Conservation (phyloP, 2,888 invertebrate species). For the Caenorhabditis doughertyi region DNA sequence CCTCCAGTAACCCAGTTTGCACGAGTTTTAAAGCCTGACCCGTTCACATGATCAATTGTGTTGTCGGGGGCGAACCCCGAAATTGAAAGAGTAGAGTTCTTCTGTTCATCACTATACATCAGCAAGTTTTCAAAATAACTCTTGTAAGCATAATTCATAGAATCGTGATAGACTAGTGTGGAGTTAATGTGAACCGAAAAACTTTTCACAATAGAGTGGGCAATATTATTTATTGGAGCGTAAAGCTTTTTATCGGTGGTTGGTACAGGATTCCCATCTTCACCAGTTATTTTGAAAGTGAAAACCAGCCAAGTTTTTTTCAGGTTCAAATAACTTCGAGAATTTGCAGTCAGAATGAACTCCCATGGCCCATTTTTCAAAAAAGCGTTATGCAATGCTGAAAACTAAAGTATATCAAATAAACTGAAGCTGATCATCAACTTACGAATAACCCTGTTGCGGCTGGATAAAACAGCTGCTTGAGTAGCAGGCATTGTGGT, state of each 20-base stretch:
- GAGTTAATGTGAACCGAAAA: conserved; percentile 20
- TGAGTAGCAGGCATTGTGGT: conserved; percentile 21
- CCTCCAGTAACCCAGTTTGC: neutral
- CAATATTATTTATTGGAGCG: too few relatives aligned
- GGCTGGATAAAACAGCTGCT: neutral
- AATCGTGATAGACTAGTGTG: conserved; percentile 15
- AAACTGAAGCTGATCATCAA: too few relatives aligned
- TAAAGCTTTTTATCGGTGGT: neutral
- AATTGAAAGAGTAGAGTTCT: neutral
- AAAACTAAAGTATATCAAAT: too few relatives aligned
- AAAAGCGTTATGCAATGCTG: too few relatives aligned
- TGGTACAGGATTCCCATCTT: neutral
- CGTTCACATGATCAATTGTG: neutral
- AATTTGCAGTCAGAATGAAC: conserved; percentile 23
- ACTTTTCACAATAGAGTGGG: conserved; percentile 28
- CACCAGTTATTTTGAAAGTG: conserved; percentile 14
- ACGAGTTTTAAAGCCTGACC: neutral
- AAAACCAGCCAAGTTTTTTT: conserved; percentile 14
- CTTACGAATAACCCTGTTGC: conserved; percentile 2
- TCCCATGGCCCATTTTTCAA: conserved; percentile 25
- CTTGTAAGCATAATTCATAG: too few relatives aligned
- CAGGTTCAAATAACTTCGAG: conserved; percentile 4
- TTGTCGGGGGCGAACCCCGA: neutral
- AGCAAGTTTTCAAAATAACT: conserved; percentile 26
- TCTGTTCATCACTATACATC: neutral